These are phyloP conservation scores for Xestia xanthographa DNA, from an alignment of 2,888 invertebrate genomes.

Conservation along the genomic window DNA sequence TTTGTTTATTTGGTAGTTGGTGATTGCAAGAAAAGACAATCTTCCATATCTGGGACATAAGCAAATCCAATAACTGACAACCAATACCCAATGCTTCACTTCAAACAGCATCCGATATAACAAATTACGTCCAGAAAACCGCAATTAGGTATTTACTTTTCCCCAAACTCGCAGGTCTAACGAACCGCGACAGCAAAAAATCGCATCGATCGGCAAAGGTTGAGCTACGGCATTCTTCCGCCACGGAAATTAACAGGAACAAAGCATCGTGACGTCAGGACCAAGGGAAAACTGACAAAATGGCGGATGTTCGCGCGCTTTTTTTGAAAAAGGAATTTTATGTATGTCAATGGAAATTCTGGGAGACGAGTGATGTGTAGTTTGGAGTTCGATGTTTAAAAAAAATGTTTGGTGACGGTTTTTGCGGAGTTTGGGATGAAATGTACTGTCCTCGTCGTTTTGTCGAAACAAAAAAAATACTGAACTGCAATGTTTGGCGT, in stretches of 20 bases:
- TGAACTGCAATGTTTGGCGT: not conserved
- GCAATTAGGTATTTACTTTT: constrained; percentile 48
- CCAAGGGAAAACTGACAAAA: constrained; percentile 33
- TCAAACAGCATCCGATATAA: constrained; percentile 13
- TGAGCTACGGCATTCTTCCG: constrained; percentile 49
- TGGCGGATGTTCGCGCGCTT: not conserved
- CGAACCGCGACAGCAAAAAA: constrained; percentile 48
- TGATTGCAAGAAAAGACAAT: not conserved
- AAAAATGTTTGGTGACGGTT: not conserved
- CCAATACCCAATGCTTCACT: constrained; percentile 6
- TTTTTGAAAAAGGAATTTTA: constrained; percentile 14
- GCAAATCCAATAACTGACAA: constrained; percentile 12
- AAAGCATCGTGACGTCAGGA: constrained; percentile 43
- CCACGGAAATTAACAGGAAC: constrained; percentile 63
- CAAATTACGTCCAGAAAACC: constrained; percentile 37
- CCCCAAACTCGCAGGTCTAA: constrained; percentile 36
- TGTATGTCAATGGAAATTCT: not conserved
- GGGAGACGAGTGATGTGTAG: not conserved
- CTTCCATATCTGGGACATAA: not conserved
- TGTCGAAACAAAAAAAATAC: not conserved
- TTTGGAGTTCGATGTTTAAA: constrained; percentile 5
- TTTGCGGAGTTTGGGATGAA: not conserved
- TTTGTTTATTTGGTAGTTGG: not conserved
- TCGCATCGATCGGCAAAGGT: constrained; percentile 46
- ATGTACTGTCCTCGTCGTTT: not conserved